Percentiles rank a stretch among this genome's conserved stretches.
phyloP scores from a whole-genome alignment of 2,888 invertebrate species.

The Chaitophorus viminalis region DNA sequence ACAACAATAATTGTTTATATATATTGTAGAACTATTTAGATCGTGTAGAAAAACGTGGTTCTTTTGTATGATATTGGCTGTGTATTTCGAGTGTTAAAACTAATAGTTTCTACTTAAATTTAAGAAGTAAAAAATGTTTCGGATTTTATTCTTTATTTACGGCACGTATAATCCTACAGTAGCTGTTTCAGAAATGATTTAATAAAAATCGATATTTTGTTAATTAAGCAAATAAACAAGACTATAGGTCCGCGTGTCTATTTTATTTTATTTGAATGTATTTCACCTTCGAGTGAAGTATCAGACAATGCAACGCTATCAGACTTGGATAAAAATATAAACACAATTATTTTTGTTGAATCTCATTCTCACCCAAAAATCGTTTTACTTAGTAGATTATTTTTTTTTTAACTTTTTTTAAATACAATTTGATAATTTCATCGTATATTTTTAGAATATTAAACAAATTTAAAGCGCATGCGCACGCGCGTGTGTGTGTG shows the following conservation, averaged over 20 bases:
- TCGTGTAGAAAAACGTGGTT: too few species aligned
- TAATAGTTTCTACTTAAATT: too few species aligned
- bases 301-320: constrained; percentile 2
- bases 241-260: background rate
- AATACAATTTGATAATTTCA: background rate
- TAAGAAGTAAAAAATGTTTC: background rate
- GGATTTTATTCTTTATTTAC: background rate
- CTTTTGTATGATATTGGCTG: too few species aligned
- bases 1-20: too few species aligned
- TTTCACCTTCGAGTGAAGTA: constrained; percentile 1
- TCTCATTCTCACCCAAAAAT: background rate
- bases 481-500: too few species aligned
- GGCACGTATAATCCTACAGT: background rate
- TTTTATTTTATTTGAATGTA: constrained; percentile 16
- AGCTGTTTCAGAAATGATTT: background rate
- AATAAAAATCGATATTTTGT: constrained; percentile 25
- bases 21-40: too few species aligned
- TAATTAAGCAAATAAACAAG: constrained; percentile 17
- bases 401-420: too few species aligned
- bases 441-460: background rate
- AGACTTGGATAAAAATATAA: background rate
- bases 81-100: too few species aligned
- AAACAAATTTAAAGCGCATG: background rate
- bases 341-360: background rate
- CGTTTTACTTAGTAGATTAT: background rate